Conservation (phyloP, 1,140 invertebrate species). For the Drosophila serrata region DNA sequence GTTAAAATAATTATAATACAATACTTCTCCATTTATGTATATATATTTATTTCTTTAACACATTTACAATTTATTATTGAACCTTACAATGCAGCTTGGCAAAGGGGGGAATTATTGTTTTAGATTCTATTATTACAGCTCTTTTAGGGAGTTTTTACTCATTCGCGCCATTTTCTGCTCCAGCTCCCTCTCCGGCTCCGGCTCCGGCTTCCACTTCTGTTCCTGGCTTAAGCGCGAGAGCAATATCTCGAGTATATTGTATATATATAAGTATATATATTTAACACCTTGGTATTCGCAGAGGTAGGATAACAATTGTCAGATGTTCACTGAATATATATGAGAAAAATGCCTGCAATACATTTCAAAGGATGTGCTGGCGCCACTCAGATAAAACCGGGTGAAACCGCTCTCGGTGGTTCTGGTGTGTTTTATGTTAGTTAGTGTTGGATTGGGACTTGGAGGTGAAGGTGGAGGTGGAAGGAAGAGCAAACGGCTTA, state of each 20-base stretch:
- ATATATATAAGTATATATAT: conserved; percentile 57
- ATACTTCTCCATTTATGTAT: conserved; percentile 41
- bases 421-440: conserved; percentile 20
- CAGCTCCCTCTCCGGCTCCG: conserved; percentile 4
- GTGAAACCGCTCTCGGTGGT: conserved; percentile 58
- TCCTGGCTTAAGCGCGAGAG: conserved; percentile 26
- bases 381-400: conserved; percentile 34
- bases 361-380: conserved; percentile 35
- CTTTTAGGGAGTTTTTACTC: conserved; percentile 47
- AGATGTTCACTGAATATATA: conserved; percentile 65
- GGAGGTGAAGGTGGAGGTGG: background rate
- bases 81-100: conserved; percentile 63
- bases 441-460: conserved; percentile 25
- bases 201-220: conserved; percentile 7
- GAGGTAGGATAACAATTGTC: conserved; percentile 81
- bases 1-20: conserved; percentile 13
- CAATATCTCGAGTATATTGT: conserved; percentile 47
- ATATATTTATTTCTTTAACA: conserved; percentile 48
- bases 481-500: conserved; percentile 32
- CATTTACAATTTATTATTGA: conserved; percentile 60
- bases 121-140: conserved; percentile 80
- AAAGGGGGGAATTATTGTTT: conserved; percentile 78
- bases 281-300: conserved; percentile 76
- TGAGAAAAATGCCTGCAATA: conserved; percentile 27
- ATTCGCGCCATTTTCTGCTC: conserved; percentile 7